Base-by-base conservation (phyloP, 2,797 vertebrate species). In the Dryobates pubescens region DNA sequence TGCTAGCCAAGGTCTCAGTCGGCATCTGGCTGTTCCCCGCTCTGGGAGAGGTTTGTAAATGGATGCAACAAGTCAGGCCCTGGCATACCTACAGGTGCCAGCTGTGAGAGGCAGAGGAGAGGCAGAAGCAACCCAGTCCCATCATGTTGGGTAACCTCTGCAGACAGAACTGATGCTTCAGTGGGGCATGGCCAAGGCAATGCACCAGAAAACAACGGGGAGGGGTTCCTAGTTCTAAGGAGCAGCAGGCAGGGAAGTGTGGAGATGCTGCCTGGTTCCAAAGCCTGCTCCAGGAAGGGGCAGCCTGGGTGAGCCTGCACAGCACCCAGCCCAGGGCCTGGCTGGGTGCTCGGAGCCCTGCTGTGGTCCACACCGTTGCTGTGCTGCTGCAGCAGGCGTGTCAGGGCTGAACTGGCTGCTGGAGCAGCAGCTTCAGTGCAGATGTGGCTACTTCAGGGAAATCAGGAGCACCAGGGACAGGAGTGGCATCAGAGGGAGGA, bases 1-100 rank as follows among this genome's bases (percentile, higher is more conserved):
- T 22, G 36, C 43, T 24, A 19, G 49, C 14, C 19, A 1, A 5
- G 32, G 12, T 14, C 17, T 19, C 20, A 4, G 5, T 45, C 9
- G 1, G 29, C 23, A 3, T 2, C n/a, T 49, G 9, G 43, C 19
- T 12, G 0, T 43, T 29, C 36, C 19, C 0, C 17, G 2, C 20
- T 10, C 1, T 0, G n/a, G 4, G 56, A 9, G 1, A 2, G 4
- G 10, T 54, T 32, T 26, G 67, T 16, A 10, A n/a, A 17, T 12
- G 14, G 63, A 1, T 32, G 47, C 53, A 41, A 70, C 85, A 84
- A 49, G 58, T 36, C 38, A 23, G 68, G 51, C 1, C 15, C 15
- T 41, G 38, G 70, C 19, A 7, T 17, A 1, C 2, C 0, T 2
- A 5, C 16, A 22, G 20, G 36, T 2, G 32, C 3, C 7, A 3